Evolutionary conservation across 2,888 invertebrate species (phyloP), one percentile per base, ranked within the genome.

Genomic region (Cephus pulcher): DNA sequence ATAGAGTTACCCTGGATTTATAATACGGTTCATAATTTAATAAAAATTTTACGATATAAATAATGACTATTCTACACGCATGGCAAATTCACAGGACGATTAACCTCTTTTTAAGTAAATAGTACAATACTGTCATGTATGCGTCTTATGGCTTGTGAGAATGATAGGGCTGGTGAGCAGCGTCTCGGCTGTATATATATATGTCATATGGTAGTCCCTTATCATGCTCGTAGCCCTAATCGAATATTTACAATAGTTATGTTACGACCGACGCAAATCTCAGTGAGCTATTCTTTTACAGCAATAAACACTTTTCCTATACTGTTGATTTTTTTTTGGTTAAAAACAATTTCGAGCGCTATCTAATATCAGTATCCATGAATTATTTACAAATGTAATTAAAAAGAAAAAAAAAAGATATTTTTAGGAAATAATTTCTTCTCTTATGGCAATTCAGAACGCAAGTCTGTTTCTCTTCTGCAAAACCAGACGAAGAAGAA

Each of bases 391-490:
- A 56, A 56, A 56, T 23, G 56, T 23, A 56, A 56, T 56, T 23
- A 9, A 23, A 9, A 23, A 23, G 30, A 40, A 6, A 15, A 2
- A 23, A 23, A 23, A 15, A 6, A 15, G 1, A 56, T 56, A 23
- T 23, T 15, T 6, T 23, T 56, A 9, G 9, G 32, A 9, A 23
- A 56, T 40, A 15, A 30, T 34, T 11, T 11, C 23, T 56, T n/a
- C 23, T 4, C 11, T 75, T 34, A 78, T 9, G 78, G 78, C 23
- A 78, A 70, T 33, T 78, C 78, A 11, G 78, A 78, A 34, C 75
- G 69, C 3, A 69, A 37, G 34, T 40, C 40, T 32, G 40, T 23
- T 11, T 75, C 75, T 75, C 71, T 75, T 75, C 75, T 70, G 75
- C 56, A 56, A 56, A 56, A 56, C 56, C 56, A 56, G 56, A 56